Conservation (phyloP, 1,140 invertebrate genomes). For the Phthorimaea operculella region DNA sequence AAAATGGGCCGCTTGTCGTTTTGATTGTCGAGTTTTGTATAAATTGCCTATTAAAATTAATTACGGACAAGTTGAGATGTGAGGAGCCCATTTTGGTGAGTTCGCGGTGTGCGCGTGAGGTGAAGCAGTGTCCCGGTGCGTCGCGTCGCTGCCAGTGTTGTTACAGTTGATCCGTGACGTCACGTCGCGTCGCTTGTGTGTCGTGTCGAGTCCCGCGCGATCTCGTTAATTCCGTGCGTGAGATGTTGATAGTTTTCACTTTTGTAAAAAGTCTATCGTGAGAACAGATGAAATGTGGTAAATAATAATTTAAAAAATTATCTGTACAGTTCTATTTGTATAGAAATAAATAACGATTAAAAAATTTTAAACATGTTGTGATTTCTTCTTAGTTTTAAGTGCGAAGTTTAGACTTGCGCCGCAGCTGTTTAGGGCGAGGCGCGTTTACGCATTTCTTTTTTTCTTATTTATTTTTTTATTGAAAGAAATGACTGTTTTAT, state of each 20-base stretch:
- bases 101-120: background rate
- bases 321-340: conserved; percentile 70
- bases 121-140: conserved; percentile 8
- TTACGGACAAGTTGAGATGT: too few species aligned
- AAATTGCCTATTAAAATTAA: too few species aligned
- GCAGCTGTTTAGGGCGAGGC: conserved; percentile 28
- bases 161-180: conserved; percentile 10
- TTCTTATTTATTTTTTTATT: conserved; percentile 56
- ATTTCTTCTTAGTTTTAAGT: conserved; percentile 59
- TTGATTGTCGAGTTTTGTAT: too few species aligned
- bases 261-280: conserved; percentile 69
- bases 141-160: conserved; percentile 6
- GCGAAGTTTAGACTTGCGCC: conserved; percentile 22
- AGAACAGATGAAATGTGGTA: conserved; percentile 63
- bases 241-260: conserved; percentile 67
- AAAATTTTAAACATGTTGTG: conserved; percentile 63
- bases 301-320: conserved; percentile 68
- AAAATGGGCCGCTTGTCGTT: background rate
- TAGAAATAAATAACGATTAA: conserved; percentile 70
- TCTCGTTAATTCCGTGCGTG: conserved; percentile 55
- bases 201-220: conserved; percentile 23
- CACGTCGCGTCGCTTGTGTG: conserved; percentile 9
- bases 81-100: too few species aligned
- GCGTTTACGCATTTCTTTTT: conserved; percentile 48
- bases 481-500: conserved; percentile 62